A percentile compares a stretch with the other conserved stretches of the same genome.
phyloP scores from a whole-genome alignment of 2,113 vertebrate species.

The Phyllopteryx taeniolatus region DNA sequence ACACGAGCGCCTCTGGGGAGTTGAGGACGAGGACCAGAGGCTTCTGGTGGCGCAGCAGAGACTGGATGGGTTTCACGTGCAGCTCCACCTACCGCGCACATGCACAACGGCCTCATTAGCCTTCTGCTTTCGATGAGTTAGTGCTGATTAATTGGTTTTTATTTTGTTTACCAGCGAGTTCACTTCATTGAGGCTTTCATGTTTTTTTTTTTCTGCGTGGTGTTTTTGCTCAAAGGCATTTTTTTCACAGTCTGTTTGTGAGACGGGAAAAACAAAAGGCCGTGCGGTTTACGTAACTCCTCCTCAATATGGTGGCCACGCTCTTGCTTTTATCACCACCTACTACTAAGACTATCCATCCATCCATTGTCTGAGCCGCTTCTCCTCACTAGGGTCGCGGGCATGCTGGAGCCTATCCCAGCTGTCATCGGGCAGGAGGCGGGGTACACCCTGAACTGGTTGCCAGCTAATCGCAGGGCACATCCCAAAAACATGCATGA shows the following conservation, averaged over 20 bases:
- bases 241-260: conserved; percentile 38
- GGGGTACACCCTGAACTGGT: too few relatives aligned
- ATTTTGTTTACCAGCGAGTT: conserved; percentile 26
- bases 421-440: too few relatives aligned
- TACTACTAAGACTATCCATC: too few relatives aligned
- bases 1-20: conserved; percentile 82
- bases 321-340: not conserved
- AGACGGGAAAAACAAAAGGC: conserved; percentile 31
- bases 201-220: conserved; percentile 9
- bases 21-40: conserved; percentile 90
- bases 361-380: too few relatives aligned
- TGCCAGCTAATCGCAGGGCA: too few relatives aligned
- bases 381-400: too few relatives aligned
- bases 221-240: conserved; percentile 28
- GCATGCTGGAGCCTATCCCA: too few relatives aligned
- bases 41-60: conserved; percentile 85
- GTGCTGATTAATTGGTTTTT: not conserved
- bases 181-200: conserved; percentile 26
- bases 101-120: not conserved
- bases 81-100: conserved; percentile 74
- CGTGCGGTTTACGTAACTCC: conserved; percentile 17
- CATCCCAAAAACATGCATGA: too few relatives aligned
- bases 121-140: not conserved
- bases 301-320: conserved; percentile 15
- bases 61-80: conserved; percentile 90